phyloP scores from a whole-genome alignment of 2,888 invertebrate genomes.

The Merodon equestris region DNA sequence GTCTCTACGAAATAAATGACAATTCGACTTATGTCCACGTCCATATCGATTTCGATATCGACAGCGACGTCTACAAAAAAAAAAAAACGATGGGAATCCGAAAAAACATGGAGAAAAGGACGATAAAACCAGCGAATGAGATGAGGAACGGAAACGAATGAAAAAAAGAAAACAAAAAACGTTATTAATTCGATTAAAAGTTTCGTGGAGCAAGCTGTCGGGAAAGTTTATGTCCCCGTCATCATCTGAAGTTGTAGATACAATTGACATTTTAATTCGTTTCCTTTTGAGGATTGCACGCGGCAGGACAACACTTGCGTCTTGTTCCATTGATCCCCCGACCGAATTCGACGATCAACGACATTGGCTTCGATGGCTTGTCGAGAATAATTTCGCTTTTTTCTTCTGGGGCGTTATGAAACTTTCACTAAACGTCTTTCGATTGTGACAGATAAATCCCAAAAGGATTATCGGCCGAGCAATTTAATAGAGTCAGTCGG shows the following conservation, averaged over 20 bases:
- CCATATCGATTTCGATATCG: too few species aligned
- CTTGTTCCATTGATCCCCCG: background rate
- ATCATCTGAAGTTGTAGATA: conserved; percentile 16
- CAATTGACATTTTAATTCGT: conserved; percentile 56
- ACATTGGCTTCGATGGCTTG: conserved; percentile 15
- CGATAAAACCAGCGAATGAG: too few species aligned
- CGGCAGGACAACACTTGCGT: conserved; percentile 35
- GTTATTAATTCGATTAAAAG: conserved; percentile 37
- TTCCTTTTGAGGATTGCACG: conserved; percentile 30
- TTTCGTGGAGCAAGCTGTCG: conserved; percentile 25
- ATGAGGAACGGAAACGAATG: too few species aligned
- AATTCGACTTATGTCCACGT: conserved; percentile 29
- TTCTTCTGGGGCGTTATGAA: conserved; percentile 37
- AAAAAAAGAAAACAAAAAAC: too few species aligned
- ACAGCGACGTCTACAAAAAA: background rate
- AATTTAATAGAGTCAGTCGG: conserved; percentile 53
- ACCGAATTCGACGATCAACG: background rate
- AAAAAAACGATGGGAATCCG: conserved; percentile 11
- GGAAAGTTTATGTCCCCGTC: conserved; percentile 25
- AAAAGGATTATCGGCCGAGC: conserved; percentile 39
- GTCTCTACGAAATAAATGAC: conserved; percentile 40
- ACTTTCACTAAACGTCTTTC: conserved; percentile 49
- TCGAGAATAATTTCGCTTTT: conserved; percentile 12
- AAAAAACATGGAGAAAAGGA: too few species aligned
- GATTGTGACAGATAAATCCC: conserved; percentile 56